Conservation (phyloP, 2,113 vertebrate genomes). For the human (Homo sapiens) region DNA sequence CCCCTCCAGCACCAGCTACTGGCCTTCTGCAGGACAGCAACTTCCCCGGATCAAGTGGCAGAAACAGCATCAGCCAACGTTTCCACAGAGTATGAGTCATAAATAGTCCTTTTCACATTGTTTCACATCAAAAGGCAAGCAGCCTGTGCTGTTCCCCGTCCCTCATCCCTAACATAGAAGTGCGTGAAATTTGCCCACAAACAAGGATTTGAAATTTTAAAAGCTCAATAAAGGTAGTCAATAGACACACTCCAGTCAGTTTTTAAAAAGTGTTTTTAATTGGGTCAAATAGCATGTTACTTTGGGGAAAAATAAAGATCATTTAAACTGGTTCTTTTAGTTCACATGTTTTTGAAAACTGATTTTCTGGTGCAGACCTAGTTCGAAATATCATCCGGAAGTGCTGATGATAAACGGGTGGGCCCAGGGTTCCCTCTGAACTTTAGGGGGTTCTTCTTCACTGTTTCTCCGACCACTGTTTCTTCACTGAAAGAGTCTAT, state of each 20-base stretch:
- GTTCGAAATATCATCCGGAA: accelerated
- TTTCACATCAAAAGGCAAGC: not conserved
- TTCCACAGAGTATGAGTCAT: not conserved
- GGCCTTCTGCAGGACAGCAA: constrained; percentile 43
- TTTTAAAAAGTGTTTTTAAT: constrained; percentile 61
- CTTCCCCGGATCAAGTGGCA: constrained; percentile 15
- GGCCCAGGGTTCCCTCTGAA: not conserved
- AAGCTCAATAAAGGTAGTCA: not conserved
- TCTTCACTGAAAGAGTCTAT: constrained; percentile 42
- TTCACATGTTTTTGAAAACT: not conserved
- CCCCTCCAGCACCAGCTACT: not conserved
- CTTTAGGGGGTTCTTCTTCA: not conserved
- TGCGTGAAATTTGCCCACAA: not conserved
- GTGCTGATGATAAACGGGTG: accelerated
- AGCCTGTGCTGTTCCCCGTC: not conserved
- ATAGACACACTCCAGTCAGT: not conserved
- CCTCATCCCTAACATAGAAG: not conserved
- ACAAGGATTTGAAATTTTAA: not conserved
- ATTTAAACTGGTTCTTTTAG: not conserved
- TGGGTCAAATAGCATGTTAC: constrained; percentile 50
- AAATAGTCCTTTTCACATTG: not conserved
- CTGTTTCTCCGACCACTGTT: accelerated
- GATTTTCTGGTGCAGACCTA: not conserved
- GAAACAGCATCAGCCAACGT: constrained; percentile 52
- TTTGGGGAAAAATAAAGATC: constrained; percentile 8